Conservation (phyloP, 2,888 invertebrate genomes). For the Cartodere bifasciata region DNA sequence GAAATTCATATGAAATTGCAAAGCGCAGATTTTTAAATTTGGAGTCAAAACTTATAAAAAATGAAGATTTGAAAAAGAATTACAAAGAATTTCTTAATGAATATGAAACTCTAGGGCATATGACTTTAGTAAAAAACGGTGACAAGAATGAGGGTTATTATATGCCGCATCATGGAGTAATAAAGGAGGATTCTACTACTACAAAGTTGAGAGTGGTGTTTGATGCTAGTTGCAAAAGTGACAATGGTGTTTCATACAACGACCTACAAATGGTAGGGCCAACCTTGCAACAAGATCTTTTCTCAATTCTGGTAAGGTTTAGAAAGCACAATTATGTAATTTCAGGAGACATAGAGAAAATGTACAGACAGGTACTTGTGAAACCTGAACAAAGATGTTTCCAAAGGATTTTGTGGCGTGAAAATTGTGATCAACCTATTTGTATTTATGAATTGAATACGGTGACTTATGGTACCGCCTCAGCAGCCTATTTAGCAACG, state of each 20-base stretch:
- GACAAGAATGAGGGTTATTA: too few relatives aligned
- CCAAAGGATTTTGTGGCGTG: conserved; percentile 14
- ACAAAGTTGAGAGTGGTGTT: conserved; percentile 13
- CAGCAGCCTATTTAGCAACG: conserved; percentile 9
- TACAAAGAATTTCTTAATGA: conserved; percentile 1
- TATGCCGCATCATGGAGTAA: conserved; percentile 11
- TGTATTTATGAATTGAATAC: conserved; percentile 12
- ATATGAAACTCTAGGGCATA: too few relatives aligned
- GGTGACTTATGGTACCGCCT: conserved; percentile 12
- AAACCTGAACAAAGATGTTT: conserved; percentile 10
- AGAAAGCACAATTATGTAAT: conserved; percentile 12
- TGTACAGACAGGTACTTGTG: conserved; percentile 14
- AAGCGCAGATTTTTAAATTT: not conserved
- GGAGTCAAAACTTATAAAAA: not conserved
- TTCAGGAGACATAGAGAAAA: conserved; percentile 14
- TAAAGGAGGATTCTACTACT: conserved; percentile 4
- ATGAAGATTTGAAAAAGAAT: not conserved
- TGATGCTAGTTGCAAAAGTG: conserved; percentile 10
- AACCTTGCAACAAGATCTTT: conserved; percentile 10
- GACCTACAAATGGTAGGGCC: too few relatives aligned
- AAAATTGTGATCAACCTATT: conserved; percentile 10
- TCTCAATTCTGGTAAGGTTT: conserved; percentile 12
- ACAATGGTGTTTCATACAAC: conserved; percentile 5
- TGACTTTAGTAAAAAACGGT: too few relatives aligned
- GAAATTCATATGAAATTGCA: conserved; percentile 1